These are phyloP conservation scores for Smittia sp. DNA, from an alignment of 2,888 invertebrate species.

Conservation along the genomic window DNA sequence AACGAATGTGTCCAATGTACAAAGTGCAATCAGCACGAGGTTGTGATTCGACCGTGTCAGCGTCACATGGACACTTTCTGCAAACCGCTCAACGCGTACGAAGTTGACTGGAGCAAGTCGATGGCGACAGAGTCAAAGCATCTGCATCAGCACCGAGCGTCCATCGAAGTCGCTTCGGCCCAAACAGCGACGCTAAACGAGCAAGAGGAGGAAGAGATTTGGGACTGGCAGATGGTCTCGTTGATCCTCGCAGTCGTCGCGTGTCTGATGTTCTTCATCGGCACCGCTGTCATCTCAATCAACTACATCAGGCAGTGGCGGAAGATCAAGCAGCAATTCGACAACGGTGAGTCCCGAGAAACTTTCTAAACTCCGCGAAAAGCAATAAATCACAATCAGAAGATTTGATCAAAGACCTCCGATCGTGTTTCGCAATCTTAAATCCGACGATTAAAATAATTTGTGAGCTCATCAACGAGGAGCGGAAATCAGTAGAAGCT, in stretches of 20 bases:
- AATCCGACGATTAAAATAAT: background rate
- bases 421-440: background rate
- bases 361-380: background rate
- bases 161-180: slow-evolving; percentile 57
- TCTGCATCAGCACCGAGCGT: slow-evolving; percentile 42
- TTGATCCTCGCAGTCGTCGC: slow-evolving; percentile 71
- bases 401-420: background rate
- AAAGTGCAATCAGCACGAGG: slow-evolving; percentile 61
- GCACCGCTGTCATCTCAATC: slow-evolving; percentile 71
- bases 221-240: slow-evolving; percentile 74
- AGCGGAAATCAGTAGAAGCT: no score
- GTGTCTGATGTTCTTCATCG: slow-evolving; percentile 75
- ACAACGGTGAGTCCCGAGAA: slow-evolving; percentile 64
- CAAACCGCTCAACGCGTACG: slow-evolving; percentile 65
- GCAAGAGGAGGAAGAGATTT: slow-evolving; percentile 55
- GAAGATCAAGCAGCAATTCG: slow-evolving; percentile 71
- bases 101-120: slow-evolving; percentile 61
- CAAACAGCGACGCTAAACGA: slow-evolving; percentile 38
- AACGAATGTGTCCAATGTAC: slow-evolving; percentile 70
- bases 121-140: slow-evolving; percentile 52
- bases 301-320: slow-evolving; percentile 79
- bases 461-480: no score
- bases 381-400: background rate
- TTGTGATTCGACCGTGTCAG: slow-evolving; percentile 71
- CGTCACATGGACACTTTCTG: slow-evolving; percentile 73